Base-by-base conservation (phyloP, 2,888 invertebrate species). In the Agrochola circellaris region DNA sequence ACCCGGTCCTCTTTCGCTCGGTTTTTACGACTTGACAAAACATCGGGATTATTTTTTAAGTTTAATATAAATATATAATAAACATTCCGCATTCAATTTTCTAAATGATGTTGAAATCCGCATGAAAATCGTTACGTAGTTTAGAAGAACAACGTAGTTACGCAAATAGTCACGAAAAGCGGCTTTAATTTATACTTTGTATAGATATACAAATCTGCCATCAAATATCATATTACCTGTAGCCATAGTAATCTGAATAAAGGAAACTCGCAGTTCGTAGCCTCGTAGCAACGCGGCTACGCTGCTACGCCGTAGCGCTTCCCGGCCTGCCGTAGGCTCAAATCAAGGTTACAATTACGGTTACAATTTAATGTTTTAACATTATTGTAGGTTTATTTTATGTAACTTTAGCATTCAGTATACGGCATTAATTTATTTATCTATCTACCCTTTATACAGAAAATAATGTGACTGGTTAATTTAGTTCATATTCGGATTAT, bases 301-400 rank as follows among this genome's bases (percentile, higher is more conserved):
- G 74, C 26, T n/a, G 48, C 85, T 82, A 82, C 82, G 82, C 30
- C 82, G 85, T 84, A 82, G 81, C 81, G 34, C 23, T 42, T 26
- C 30, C 26, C 23, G n/a, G 23, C 64, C 48, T 34, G 1, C 7
- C 30, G 58, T 51, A 77, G 62, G 26, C 77, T 62, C 5, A 51
- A 51, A 56, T 34, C 26, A 66, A 60, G 51, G 60, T 65, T 68
- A 69, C 67, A 48, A 13, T 30, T n/a, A 56, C 2, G 42, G 26
- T 45, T 69, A 56, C n/a, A 70, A 30, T 51, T 30, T 9, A 5
- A 23, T 61, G 6, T 38, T 58, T 68, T 51, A 15, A 20, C 7
- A 30, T 11, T 56, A 3, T 17, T 38, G 15, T 34, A 45, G 34
- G 5, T 58, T 48, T 45, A 73, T 45, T 58, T 73, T 13, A 23